Conservation (phyloP, 2,113 vertebrate genomes). For the Dryoscopus gambensis region DNA sequence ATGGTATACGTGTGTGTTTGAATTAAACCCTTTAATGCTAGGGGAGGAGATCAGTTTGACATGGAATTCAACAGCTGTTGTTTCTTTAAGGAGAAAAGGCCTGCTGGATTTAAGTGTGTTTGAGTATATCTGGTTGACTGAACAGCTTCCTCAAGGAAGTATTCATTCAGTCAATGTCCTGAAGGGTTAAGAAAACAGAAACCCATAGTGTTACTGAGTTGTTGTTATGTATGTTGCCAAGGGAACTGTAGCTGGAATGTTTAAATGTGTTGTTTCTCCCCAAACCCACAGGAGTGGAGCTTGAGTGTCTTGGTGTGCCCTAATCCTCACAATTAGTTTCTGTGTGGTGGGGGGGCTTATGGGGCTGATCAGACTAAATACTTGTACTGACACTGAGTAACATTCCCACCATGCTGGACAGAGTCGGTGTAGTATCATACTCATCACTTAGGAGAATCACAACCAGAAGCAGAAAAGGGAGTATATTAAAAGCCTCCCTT, state of each 20-base stretch:
- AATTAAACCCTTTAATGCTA: not conserved
- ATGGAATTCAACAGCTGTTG: slow-evolving; percentile 25
- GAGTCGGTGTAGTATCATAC: not conserved
- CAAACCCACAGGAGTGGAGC: slow-evolving; percentile 63
- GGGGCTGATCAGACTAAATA: slow-evolving; percentile 10
- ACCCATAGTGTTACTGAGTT: slow-evolving; percentile 66
- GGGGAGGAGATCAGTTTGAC: slow-evolving; percentile 30
- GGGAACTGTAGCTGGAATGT: slow-evolving; percentile 79
- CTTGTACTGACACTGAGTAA: slow-evolving; percentile 20
- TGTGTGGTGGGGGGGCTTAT: slow-evolving; percentile 29
- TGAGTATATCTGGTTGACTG: slow-evolving; percentile 49
- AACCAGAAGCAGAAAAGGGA: not conserved
- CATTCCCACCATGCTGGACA: not conserved
- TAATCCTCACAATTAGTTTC: slow-evolving; percentile 67
- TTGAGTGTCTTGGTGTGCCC: slow-evolving; percentile 66
- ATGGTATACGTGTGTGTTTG: not conserved
- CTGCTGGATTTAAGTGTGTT: slow-evolving; percentile 38
- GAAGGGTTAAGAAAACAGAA: slow-evolving; percentile 83
- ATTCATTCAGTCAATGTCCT: slow-evolving; percentile 69
- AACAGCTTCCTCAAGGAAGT: slow-evolving; percentile 77
- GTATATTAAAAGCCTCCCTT: not conserved
- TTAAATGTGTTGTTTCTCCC: slow-evolving; percentile 76
- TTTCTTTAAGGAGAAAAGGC: slow-evolving; percentile 12
- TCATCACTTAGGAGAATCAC: not conserved
- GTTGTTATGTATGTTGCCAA: slow-evolving; percentile 79